Evolutionary conservation across 2,113 vertebrate species (phyloP).

Genomic region (Zapus hudsonius): DNA sequence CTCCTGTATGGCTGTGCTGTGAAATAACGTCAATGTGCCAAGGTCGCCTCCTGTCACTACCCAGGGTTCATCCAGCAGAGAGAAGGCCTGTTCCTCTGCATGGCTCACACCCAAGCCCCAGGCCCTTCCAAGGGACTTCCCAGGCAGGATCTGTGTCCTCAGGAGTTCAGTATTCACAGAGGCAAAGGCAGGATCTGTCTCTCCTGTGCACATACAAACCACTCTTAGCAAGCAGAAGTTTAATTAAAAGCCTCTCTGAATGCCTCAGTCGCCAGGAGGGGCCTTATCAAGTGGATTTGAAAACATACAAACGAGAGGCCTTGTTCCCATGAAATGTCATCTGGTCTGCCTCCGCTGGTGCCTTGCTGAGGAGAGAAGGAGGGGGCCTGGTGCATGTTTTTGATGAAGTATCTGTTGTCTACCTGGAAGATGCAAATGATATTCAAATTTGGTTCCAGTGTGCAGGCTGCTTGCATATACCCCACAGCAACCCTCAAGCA

Average conservation of each 20-base stretch:
- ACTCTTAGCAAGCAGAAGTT: slow-evolving; percentile 80
- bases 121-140: neutral
- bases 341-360: slow-evolving; percentile 60
- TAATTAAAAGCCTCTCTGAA: slow-evolving; percentile 84
- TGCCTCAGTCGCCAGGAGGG: slow-evolving; percentile 48
- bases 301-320: slow-evolving; percentile 61
- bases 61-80: slow-evolving; percentile 52
- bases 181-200: slow-evolving; percentile 60
- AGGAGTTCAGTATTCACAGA: slow-evolving; percentile 34
- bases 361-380: neutral
- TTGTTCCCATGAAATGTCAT: slow-evolving; percentile 69
- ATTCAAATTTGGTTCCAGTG: slow-evolving; percentile 83
- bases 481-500: slow-evolving; percentile 87
- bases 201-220: slow-evolving; percentile 69
- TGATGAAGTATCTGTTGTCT: slow-evolving; percentile 73
- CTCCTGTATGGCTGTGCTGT: neutral
- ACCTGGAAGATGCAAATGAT: slow-evolving; percentile 87
- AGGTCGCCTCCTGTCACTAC: slow-evolving; percentile 14
- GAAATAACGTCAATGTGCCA: neutral
- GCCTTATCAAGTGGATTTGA: slow-evolving; percentile 64
- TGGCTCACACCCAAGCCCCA: neutral
- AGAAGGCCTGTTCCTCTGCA: neutral
- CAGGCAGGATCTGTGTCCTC: slow-evolving; percentile 46
- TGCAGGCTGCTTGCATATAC: slow-evolving; percentile 82
- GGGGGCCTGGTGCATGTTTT: accelerated